Conservation (phyloP, 2,797 vertebrate genomes). For the Anas bernieri region DNA sequence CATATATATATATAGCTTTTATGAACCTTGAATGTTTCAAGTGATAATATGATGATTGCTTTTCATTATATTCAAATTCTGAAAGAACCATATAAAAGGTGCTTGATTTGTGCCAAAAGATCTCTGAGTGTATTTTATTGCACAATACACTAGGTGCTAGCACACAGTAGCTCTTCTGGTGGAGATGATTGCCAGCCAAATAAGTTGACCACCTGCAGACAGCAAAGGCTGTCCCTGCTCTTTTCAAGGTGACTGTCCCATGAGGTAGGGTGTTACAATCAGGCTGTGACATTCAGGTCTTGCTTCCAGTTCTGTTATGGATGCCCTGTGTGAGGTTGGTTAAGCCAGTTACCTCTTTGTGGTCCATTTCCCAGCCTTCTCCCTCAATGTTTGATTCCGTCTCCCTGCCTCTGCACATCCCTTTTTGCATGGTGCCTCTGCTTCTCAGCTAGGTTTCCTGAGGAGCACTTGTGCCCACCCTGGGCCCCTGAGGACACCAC, state of each 20-base stretch:
- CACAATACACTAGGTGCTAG: accelerated
- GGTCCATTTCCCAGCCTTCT: not conserved
- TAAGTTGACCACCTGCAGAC: not conserved
- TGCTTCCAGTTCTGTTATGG: not conserved
- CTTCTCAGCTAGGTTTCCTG: not conserved
- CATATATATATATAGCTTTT: not conserved
- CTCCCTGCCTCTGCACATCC: accelerated
- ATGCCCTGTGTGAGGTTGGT: not conserved
- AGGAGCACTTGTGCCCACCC: not conserved
- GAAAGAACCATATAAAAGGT: accelerated
- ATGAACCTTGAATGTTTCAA: not conserved
- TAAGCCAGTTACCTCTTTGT: not conserved
- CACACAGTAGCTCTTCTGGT: not conserved
- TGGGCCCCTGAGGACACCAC: no score
- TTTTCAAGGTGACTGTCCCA: accelerated
- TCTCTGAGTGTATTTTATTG: not conserved
- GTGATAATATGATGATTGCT: accelerated
- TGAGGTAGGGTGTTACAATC: not conserved
- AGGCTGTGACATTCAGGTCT: not conserved
- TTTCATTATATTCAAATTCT: not conserved
- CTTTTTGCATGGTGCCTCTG: not conserved
- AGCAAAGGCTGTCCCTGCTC: accelerated
- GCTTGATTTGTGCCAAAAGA: not conserved
- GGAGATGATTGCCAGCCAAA: not conserved
- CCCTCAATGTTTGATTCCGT: not conserved